Evolutionary conservation across 37 sponge, comb jelly and placozoan species (phyloP).

Genomic region (Crambe crambe): DNA sequence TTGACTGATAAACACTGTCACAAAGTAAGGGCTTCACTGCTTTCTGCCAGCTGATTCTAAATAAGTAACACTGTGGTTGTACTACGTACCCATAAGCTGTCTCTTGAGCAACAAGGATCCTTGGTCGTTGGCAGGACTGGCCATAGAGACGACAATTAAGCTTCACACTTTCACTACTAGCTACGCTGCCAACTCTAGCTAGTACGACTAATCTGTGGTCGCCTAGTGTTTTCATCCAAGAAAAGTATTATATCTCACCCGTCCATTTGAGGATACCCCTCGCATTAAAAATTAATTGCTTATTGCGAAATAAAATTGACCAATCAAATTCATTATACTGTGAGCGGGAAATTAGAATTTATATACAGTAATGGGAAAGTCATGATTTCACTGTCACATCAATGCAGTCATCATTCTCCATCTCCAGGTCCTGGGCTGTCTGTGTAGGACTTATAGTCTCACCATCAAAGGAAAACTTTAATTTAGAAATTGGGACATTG

Average conservation of each 20-base stretch:
- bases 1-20: too few species aligned
- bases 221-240: too few species aligned
- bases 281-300: too few species aligned
- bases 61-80: too few species aligned
- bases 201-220: not conserved
- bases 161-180: too few species aligned
- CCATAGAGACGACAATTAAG: too few species aligned
- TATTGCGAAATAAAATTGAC: too few species aligned
- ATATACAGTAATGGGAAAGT: not conserved
- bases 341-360: not conserved
- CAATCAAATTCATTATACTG: not conserved
- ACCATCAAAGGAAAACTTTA: conserved; percentile 81
- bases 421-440: conserved; percentile 69
- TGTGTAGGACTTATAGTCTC: conserved; percentile 46
- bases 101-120: conserved; percentile 77
- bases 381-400: conserved; percentile 45
- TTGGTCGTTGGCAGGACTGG: conserved; percentile 71
- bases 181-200: too few species aligned
- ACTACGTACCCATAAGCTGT: conserved; percentile 90
- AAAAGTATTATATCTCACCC: too few species aligned
- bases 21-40: too few species aligned
- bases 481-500: conserved; percentile 10
- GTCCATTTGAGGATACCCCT: too few species aligned
- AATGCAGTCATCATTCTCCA: conserved; percentile 82
- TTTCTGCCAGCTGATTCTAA: not conserved